Evolutionary conservation across 2,113 vertebrate species (phyloP), one percentile per base, ranked within the genome.

Genomic region (Python bivittatus): DNA sequence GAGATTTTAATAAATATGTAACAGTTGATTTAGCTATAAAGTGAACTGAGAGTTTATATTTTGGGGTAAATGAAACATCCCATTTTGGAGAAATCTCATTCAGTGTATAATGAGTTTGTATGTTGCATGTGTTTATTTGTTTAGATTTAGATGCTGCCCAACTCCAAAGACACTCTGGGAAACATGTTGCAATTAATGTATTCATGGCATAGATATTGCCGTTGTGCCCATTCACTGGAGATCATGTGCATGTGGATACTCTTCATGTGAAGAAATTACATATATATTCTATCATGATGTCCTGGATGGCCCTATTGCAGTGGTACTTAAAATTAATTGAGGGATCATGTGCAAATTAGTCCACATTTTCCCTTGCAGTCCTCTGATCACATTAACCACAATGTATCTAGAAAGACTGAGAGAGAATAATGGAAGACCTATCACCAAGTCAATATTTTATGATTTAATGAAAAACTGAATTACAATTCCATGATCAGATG

Each of bases 381-480:
- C 11, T 27, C 56, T 68, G 60, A 15, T 89, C 61, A 25, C 17
- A 72, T 53, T 89, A n/a, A 53, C 8, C 48, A 54, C 6, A 22
- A 4, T 15, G n/a, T 61, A 48, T n/a, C 42, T 20, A 89, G 42
- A 48, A 48, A 2, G 58, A 89, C 11, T 25, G n/a, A 57, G 12
- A 53, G 29, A 20, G 20, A 27, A 56, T 86, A 92, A 91, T 11
- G 94, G 52, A 86, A 92, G 60, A 89, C 89, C 92, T 93, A 53
- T 79, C 42, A 84, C 25, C 91, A 89, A 60, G 64, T 85, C 79
- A 72, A 33, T 33, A 89, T 53, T 92, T 72, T 44, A 83, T 86
- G 96, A 95, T 95, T 96, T 93, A 95, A 93, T 90, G 93, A 68
- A 91, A 93, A 95, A 88, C 10, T 48, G 68, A 95, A 56, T 88